Conservation (phyloP, 2,888 invertebrate genomes). For the Macrophya alboannulata region DNA sequence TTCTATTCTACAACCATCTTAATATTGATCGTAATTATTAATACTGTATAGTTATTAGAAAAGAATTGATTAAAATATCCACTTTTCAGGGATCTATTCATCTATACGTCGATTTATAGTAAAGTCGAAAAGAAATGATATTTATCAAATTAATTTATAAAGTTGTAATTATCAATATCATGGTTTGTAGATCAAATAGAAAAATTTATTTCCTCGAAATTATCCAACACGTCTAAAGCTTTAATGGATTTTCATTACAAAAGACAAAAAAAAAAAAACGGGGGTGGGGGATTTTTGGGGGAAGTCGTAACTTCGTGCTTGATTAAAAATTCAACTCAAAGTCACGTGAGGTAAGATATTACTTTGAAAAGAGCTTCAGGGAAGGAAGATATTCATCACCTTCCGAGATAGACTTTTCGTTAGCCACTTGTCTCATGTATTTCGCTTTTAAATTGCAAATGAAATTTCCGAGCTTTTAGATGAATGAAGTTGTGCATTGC, state of each 20-base stretch:
- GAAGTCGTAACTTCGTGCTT: slow-evolving; percentile 5
- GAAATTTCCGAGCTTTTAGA: not conserved
- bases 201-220: not conserved
- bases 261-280: not conserved
- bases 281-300: not conserved
- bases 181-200: not conserved
- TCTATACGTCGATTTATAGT: not conserved
- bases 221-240: not conserved
- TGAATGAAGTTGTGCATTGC: not conserved
- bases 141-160: not conserved
- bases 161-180: not conserved
- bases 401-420: not conserved
- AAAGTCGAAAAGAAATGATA: not conserved
- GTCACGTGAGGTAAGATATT: slow-evolving; percentile 16
- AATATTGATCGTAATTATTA: not conserved
- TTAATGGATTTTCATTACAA: not conserved
- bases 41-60: not conserved
- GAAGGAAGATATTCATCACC: not conserved
- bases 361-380: slow-evolving; percentile 7
- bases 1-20: too few relatives aligned
- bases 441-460: not conserved
- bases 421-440: slow-evolving; percentile 5
- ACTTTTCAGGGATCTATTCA: not conserved
- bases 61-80: not conserved
- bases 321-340: slow-evolving; percentile 30